Evolutionary conservation across 2,113 vertebrate genomes (phyloP).

Genomic region (Rhagologus leucostigma): DNA sequence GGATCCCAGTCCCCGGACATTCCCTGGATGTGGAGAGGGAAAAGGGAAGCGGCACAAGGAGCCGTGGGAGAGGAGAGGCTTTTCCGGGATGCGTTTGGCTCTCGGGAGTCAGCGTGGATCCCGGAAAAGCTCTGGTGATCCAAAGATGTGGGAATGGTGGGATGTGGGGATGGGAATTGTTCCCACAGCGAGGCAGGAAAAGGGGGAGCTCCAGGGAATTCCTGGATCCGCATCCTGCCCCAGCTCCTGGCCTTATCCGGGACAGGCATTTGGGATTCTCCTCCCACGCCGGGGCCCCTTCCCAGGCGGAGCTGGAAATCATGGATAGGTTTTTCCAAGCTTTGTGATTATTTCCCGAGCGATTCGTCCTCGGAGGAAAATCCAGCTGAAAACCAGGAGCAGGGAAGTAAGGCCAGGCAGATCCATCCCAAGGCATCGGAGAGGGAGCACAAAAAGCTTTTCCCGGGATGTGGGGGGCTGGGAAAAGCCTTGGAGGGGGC

Average conservation of each 20-base stretch:
- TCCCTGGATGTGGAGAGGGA: not conserved
- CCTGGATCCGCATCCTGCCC: not conserved
- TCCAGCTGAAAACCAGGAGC: not conserved
- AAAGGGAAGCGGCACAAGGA: not conserved
- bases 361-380: not conserved
- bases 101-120: fast-evolving
- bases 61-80: not conserved
- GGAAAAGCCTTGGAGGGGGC: not conserved
- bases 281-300: not conserved
- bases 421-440: fast-evolving
- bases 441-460: not conserved
- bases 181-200: not conserved
- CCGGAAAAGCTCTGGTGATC: fast-evolving
- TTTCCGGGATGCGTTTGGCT: not conserved
- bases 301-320: not conserved
- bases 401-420: not conserved
- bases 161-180: not conserved
- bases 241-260: not conserved
- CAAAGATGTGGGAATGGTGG: fast-evolving
- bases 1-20: fast-evolving
- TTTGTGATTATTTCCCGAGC: not conserved
- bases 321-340: not conserved
- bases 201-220: not conserved
- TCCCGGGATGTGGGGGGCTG: not conserved
- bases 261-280: not conserved